Percentiles rank a stretch among this genome's conserved stretches.
phyloP scores from a whole-genome alignment of 2,113 vertebrate species.

The Ahaetulla prasina region DNA sequence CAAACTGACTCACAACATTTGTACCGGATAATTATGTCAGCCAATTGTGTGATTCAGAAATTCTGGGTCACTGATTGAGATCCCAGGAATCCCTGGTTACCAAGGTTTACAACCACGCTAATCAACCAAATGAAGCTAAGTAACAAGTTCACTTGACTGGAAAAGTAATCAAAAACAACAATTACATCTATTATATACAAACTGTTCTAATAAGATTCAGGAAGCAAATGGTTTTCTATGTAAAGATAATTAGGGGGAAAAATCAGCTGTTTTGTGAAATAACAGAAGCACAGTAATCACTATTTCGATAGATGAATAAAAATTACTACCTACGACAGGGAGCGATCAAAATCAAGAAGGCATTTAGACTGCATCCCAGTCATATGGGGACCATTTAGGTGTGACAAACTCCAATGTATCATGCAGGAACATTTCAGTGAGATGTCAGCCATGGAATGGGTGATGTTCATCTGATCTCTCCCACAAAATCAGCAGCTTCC shows the following conservation, averaged over 20 bases:
- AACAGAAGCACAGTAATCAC: slow-evolving; percentile 22
- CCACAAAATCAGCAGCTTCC: background rate
- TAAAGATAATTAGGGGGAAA: slow-evolving; percentile 41
- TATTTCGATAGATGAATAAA: slow-evolving; percentile 49
- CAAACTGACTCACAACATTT: background rate
- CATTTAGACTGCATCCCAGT: background rate
- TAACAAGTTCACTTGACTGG: slow-evolving; percentile 17
- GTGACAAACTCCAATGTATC: background rate
- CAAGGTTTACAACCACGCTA: background rate
- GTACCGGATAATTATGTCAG: slow-evolving; percentile 13
- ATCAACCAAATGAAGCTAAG: slow-evolving; percentile 11
- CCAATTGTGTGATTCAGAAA: slow-evolving; percentile 11
- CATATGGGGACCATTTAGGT: background rate
- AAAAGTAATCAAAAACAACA: slow-evolving; percentile 32
- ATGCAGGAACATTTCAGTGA: background rate
- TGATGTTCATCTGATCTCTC: background rate
- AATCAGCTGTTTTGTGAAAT: slow-evolving; percentile 44
- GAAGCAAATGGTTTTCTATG: slow-evolving; percentile 34
- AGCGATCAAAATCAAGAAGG: slow-evolving; percentile 41
- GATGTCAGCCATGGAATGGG: background rate
- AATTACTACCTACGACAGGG: slow-evolving; percentile 44
- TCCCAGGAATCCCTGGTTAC: background rate
- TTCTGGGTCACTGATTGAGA: background rate
- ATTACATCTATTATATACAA: slow-evolving; percentile 46
- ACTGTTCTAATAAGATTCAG: slow-evolving; percentile 26